Evolutionary conservation across 2,888 invertebrate genomes (phyloP), one percentile per base, ranked within the genome.

Genomic region (Drosophila cracens): DNA sequence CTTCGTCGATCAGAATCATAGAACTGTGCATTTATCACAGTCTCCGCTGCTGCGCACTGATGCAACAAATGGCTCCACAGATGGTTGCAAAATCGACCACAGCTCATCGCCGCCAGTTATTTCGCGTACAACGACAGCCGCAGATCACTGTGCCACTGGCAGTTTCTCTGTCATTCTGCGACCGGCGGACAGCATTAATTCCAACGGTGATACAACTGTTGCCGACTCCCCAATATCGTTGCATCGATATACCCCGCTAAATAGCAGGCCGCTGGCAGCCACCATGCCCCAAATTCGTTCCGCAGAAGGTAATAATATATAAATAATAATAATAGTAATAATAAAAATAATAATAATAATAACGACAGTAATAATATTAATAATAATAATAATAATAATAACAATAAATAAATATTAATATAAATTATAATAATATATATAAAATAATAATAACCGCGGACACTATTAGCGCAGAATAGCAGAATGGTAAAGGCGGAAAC

Each of bases 121-220:
- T 33, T 71, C 78, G 2, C 82, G 68, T 25, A 6, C 79, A 10
- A 70, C 49, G 25, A 71, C 69, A 31, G 54, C 62, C n/a, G 43
- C 76, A 18, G 79, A 76, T 1, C 74, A 70, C 49, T 77, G 61
- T 25, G 65, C 76, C 46, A 85, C 70, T 4, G 63, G 85, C 52
- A 90, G 90, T 54, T 93, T 92, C 70, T 92, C 93, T 7, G 92
- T 93, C 38, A 92, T 93, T 54, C 78, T 93, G 38, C 89, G 93
- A 11, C 90, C 93, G 21, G 84, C 83, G 31, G 92, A 93, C 53
- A 90, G 74, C 51, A 91, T 91, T 54, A 90, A 87, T 40, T 66
- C 90, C 13, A 82, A 78, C 7, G 81, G 81, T 51, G 82, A 87
- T 36, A 65, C 76, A 36, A 67, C 73, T 27, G 36, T 72, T 36